Base-by-base conservation (phyloP, 2,113 vertebrate species). In the Vidua macroura region DNA sequence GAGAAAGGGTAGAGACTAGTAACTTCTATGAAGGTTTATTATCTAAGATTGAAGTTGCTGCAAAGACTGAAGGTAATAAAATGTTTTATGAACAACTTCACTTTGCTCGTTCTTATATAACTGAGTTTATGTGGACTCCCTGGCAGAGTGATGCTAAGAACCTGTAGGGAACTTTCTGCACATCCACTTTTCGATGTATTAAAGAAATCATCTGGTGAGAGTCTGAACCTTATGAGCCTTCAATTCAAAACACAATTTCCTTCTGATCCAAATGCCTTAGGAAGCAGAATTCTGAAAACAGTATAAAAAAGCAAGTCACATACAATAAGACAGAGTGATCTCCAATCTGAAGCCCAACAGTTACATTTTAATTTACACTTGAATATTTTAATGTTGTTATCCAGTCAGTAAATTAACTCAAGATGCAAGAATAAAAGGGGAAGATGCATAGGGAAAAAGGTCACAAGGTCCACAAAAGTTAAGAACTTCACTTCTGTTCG, bases 51-150 rank as follows among this genome's bases (percentile, higher is more conserved):
- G 94, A 92, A 96, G 96, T 96, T 92, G 88, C 91, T 52, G 83
- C 78, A 91, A 97, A 97, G 95, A 96, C 91, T 81, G 81, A 97
- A 92, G 89, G 63, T 95, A 96, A 97, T 97, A 97, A 97, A 98
- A 93, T 66, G 74, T 96, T 97, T 98, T 97, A 98, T 96, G 96
- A 97, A 97, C 94, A 97, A 96, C 87, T 96, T 97, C 85, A 96
- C 88, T 96, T 97, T 20, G 19, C 69, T 90, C 43, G 1, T 94
- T 97, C 83, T 96, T 97, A 96, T 90, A 90, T 95, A 96, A 97
- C 90, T 64, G 81, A 96, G 88, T 96, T 97, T 97, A 95, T 91
- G 69, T 93, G 88, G 82, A 89, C 75, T 96, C 55, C 70, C 95
- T 92, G 95, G 85, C 83, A 97, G 66, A 88, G 91, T 43, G 64